Base-by-base conservation (phyloP, 2,888 invertebrate genomes). In the Amblyjoppa fuscipennis region DNA sequence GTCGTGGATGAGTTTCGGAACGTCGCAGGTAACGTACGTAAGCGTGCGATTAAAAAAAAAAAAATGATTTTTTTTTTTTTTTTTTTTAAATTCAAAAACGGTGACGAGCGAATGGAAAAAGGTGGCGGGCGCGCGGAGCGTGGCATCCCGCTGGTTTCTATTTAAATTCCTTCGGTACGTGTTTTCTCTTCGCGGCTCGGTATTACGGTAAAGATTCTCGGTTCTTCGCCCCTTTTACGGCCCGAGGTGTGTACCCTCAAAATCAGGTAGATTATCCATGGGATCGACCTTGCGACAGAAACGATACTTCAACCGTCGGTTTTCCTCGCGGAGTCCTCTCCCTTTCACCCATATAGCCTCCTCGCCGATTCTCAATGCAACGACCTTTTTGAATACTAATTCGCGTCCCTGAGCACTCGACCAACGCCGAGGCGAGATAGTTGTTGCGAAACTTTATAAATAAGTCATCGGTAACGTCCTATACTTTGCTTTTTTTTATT, bases 361-460 rank as follows among this genome's bases (percentile, higher is more conserved):
- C 31, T 64, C 64, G 2, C 31, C 16, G 38, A 31, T 64, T 34
- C 64, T 34, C 34, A n/a, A 64, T 64, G 64, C 64, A 64, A 64
- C 64, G 64, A 38, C 31, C 31, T 64, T 64, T 31, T 64, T 28
- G 25, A 59, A 59, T 25, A 59, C 28, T 59, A 25, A 59, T 59
- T 81, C 83, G 66, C 66, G 82, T 49, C 85, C 85, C 66, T 85
- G 81, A 82, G 71, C 64, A 49, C 38, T 75, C 75, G 81, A 70
- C 78, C 3, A 28, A 45, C 74, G 38, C 70, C 70, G 64, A 41
- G 64, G 71, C 70, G 69, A 49, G 69, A 49, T 74, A 49, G 45
- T 28, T 66, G 85, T 82, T 82, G 51, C 82, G 82, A 76, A 85
- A 85, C 56, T 74, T 74, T 74, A 74, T 74, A 74, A 74, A 74